These are phyloP conservation scores for Popillia japonica DNA, from an alignment of 1,140 invertebrate genomes.

Conservation along the genomic window DNA sequence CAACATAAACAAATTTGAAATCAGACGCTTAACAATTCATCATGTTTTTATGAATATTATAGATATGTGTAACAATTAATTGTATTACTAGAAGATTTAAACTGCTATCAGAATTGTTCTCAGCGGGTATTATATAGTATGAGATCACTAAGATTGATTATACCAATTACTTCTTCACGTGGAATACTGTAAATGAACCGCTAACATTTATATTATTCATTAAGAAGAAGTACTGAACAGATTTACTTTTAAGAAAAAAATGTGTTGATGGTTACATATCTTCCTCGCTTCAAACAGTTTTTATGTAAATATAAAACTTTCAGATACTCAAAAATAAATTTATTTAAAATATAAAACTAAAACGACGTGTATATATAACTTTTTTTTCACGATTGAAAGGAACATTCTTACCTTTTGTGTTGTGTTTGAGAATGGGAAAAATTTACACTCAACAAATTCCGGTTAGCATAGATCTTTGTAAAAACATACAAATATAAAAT, in stretches of 20 bases:
- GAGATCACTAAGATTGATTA: too few relatives aligned
- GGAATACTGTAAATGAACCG: too few relatives aligned
- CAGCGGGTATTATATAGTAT: too few relatives aligned
- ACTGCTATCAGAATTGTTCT: too few relatives aligned
- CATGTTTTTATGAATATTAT: too few relatives aligned
- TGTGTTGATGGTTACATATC: background rate
- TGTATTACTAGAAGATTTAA: too few relatives aligned
- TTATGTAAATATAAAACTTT: conserved; percentile 29
- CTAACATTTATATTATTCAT: too few relatives aligned
- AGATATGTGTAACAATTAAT: too few relatives aligned
- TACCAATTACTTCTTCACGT: too few relatives aligned
- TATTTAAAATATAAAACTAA: conserved; percentile 21
- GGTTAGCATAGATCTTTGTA: conserved; percentile 40
- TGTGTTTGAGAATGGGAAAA: conserved; percentile 36
- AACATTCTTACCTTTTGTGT: conserved; percentile 45
- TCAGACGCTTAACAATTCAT: too few relatives aligned
- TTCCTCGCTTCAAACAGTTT: background rate
- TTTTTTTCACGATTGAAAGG: conserved; percentile 40
- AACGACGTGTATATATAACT: conserved; percentile 13
- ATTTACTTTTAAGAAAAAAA: background rate
- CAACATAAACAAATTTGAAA: too few relatives aligned
- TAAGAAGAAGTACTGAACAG: too few relatives aligned
- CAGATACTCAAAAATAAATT: background rate
- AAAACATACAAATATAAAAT: conserved; percentile 41
- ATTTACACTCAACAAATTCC: conserved; percentile 31